These are phyloP conservation scores for Typhlichthys eigenmanni DNA, from an alignment of 2,797 vertebrate genomes.

Conservation along the genomic window DNA sequence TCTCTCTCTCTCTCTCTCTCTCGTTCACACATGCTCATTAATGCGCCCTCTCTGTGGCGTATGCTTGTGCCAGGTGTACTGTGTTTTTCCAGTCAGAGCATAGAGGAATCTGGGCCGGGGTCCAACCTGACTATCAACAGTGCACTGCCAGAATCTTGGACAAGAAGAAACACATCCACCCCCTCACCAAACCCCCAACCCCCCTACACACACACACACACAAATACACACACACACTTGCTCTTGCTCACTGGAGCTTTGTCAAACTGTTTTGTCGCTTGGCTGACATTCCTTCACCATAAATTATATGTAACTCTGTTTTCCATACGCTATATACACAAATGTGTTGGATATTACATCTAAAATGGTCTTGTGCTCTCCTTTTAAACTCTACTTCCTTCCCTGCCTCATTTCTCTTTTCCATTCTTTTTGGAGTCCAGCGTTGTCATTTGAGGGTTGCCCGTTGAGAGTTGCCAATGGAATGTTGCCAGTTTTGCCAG, in stretches of 20 bases:
- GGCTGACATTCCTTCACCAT: no score
- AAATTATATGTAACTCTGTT: no score
- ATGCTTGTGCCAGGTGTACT: conserved; percentile 80
- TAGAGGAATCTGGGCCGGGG: conserved; percentile 75
- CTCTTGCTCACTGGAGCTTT: background rate
- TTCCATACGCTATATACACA: no score
- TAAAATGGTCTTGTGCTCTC: background rate
- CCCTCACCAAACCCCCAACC: conserved; percentile 14
- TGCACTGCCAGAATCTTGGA: conserved; percentile 60
- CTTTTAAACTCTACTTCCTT: background rate
- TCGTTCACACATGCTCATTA: conserved; percentile 22
- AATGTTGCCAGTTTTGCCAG: conserved; percentile 6
- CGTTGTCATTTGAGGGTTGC: conserved; percentile 1
- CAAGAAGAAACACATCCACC: conserved; percentile 79
- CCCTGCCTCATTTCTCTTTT: background rate
- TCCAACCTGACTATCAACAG: conserved; percentile 75
- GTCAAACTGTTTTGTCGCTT: background rate
- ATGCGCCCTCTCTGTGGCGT: conserved; percentile 51
- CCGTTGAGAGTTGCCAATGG: background rate
- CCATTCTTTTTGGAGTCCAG: background rate
- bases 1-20: conserved; percentile 27
- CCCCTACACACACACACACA: background rate
- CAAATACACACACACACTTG: background rate
- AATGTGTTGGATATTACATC: no score
- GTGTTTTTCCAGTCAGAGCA: conserved; percentile 76